Conservation (phyloP, 2,888 invertebrate species). For the Diaphora mendica region DNA sequence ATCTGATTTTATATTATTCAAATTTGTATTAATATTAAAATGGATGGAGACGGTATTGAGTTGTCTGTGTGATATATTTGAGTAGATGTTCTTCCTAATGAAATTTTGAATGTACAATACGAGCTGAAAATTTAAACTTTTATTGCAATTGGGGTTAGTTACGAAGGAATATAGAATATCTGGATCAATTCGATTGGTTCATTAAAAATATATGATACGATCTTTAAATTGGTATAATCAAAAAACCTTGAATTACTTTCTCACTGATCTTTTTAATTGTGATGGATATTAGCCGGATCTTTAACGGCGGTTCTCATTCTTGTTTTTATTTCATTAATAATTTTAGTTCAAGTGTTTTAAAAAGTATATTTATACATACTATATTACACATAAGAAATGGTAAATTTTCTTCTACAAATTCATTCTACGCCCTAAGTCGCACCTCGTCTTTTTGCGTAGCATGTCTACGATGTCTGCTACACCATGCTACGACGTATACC, state of each 20-base stretch:
- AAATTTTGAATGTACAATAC: not conserved
- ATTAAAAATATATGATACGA: too few species aligned
- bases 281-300: too few species aligned
- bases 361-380: not conserved
- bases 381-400: not conserved
- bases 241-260: too few species aligned
- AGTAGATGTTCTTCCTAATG: not conserved
- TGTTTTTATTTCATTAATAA: not conserved
- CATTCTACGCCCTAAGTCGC: not conserved
- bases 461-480: conserved; percentile 40
- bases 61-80: conserved; percentile 16
- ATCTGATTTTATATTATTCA: conserved; percentile 53
- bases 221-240: too few species aligned
- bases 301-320: too few species aligned
- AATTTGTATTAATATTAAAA: conserved; percentile 51
- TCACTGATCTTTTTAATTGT: too few species aligned
- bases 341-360: not conserved
- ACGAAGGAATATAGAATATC: too few species aligned
- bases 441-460: conserved; percentile 25
- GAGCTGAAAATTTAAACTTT: not conserved
- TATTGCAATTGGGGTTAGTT: not conserved
- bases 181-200: too few species aligned
- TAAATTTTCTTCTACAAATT: not conserved
- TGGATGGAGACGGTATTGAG: conserved; percentile 30
- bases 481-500: conserved; percentile 36